Evolutionary conservation across 2,888 invertebrate species (phyloP), one percentile per base, ranked within the genome.

Genomic region (Apotomis capreana): DNA sequence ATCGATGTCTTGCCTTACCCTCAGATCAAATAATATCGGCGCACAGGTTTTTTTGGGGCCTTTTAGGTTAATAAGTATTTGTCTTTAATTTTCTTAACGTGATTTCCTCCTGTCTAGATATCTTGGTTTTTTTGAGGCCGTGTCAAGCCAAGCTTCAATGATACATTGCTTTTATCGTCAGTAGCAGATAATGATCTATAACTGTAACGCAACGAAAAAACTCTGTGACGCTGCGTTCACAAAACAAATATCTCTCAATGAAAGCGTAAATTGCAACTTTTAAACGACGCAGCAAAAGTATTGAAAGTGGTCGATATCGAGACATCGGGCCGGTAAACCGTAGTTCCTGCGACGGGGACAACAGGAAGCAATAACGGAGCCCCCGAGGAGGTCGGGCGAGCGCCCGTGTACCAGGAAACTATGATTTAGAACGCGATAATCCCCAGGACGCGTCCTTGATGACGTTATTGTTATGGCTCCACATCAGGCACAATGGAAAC

Each of bases 341-440:
- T 84, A 83, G 80, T 80, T 87, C 87, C 81, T 79, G 77, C 77
- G 79, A 84, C 86, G 81, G 86, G 88, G 84, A 84, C 83, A 83
- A 84, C 92, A 92, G 93, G 93, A 94, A 94, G 92, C 88, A 93
- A 92, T 94, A 94, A 92, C 88, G 87, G 86, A 80, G 82, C 84
- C 86, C 87, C 84, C 79, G 83, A 82, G 84, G 81, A 81, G 81
- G 83, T 76, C 78, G 77, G 70, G 73, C 78, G 79, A 70, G 75
- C 78, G 76, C 78, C 78, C 75, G 75, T 78, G 82, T 85, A 87
- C 85, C 86, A 88, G 89, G 91, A 85, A 84, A 88, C 87, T 89
- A 91, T 92, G 92, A 92, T 91, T 90, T 91, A 90, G 83, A 83
- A 80, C 78, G 79, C 78, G 84, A 78, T 83, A 80, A 81, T 81